A percentile compares a stretch with the other conserved stretches of the same genome.
Conservation (phyloP, 2,113 vertebrate genomes). For the Telmatochromis brichardi region DNA sequence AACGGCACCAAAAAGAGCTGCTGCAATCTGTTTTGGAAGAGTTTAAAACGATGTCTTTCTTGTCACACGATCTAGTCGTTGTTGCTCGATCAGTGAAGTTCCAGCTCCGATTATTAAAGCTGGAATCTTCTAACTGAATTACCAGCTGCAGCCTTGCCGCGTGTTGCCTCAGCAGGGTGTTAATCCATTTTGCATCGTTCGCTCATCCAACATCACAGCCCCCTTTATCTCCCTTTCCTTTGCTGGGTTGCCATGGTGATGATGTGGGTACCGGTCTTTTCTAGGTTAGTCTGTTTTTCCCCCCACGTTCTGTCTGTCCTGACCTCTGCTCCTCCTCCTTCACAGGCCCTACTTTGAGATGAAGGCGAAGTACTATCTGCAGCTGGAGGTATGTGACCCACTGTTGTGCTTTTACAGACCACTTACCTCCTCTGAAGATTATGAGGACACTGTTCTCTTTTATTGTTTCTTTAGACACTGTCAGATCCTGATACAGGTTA, state of each 20-base stretch:
- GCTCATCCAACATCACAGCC: background rate
- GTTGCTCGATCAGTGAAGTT: background rate
- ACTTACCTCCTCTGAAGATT: background rate
- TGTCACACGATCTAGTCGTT: background rate
- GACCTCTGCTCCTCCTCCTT: conserved; percentile 1
- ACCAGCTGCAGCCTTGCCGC: background rate
- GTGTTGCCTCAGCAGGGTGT: background rate
- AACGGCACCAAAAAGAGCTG: background rate
- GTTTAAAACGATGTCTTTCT: background rate
- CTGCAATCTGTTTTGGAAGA: background rate
- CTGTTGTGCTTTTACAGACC: background rate
- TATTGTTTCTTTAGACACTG: background rate
- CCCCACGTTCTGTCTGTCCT: background rate
- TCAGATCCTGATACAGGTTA: background rate
- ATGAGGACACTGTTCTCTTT: background rate
- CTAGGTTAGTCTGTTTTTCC: conserved; percentile 2
- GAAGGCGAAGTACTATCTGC: conserved; percentile 92
- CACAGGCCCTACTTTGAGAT: conserved; percentile 94
- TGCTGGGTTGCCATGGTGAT: conserved; percentile 54
- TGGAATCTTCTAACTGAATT: background rate
- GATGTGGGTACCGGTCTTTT: conserved; percentile 24
- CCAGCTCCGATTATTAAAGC: background rate
- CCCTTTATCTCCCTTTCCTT: background rate
- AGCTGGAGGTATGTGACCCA: conserved; percentile 82
- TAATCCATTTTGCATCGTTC: conserved; percentile 22